phyloP scores from a whole-genome alignment of 2,113 vertebrate genomes.

The Irena cyanogastra region DNA sequence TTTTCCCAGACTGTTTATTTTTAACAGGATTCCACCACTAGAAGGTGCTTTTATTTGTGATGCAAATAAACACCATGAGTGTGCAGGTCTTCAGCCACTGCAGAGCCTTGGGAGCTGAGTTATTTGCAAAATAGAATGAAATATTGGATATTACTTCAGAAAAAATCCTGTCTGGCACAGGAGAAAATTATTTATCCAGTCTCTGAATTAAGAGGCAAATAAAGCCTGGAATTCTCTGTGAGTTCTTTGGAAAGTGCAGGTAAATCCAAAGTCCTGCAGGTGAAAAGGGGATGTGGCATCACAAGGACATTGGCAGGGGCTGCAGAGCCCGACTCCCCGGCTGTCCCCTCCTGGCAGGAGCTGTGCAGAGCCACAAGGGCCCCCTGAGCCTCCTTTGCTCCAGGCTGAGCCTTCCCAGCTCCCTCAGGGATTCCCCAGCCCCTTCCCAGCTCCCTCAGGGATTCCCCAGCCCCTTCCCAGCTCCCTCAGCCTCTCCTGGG shows the following conservation, averaged over 20 bases:
- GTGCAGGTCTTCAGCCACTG: not conserved
- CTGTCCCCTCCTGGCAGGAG: not conserved
- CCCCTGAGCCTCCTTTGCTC: not conserved
- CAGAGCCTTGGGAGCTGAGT: not conserved
- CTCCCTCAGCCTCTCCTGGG: not conserved
- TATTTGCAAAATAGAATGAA: not conserved
- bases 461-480: not conserved
- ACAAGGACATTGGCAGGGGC: not conserved
- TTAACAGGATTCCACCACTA: not conserved
- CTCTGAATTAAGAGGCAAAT: not conserved
- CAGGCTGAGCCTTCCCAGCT: not conserved
- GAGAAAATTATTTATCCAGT: not conserved
- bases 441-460: not conserved
- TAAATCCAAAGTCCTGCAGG: not conserved
- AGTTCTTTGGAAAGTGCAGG: not conserved
- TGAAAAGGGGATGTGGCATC: not conserved
- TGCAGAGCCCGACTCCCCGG: not conserved
- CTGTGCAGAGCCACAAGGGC: not conserved
- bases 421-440: not conserved
- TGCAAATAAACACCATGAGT: slow-evolving; percentile 20
- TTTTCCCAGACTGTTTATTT: slow-evolving; percentile 17
- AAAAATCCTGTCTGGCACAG: not conserved
- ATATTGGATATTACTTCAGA: not conserved
- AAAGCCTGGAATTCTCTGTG: not conserved
- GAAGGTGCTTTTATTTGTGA: not conserved